Conservation (phyloP, 1,140 invertebrate species). For the Theocolax elegans region DNA sequence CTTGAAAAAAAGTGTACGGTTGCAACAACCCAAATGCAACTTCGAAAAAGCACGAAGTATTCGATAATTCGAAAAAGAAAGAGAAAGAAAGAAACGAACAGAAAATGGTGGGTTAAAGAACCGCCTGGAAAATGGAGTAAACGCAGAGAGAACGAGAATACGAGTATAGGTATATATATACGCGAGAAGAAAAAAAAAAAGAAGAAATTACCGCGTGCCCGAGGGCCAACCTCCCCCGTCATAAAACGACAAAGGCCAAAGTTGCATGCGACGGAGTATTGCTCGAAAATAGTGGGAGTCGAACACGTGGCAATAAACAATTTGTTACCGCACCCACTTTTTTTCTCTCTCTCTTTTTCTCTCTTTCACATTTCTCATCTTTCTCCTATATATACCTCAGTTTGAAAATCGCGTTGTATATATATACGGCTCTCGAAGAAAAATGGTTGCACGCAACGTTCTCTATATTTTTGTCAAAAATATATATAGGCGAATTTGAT, state of each 20-base stretch:
- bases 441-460: not conserved
- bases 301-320: constrained; percentile 56
- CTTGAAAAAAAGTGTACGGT: no score
- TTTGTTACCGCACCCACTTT: constrained; percentile 47
- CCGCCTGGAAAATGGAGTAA: not conserved
- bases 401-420: no score
- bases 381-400: not conserved
- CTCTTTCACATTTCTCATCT: not conserved
- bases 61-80: not conserved
- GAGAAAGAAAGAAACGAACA: not conserved
- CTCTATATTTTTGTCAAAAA: no score
- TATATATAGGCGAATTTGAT: no score
- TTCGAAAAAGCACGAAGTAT: not conserved
- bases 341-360: not conserved
- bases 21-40: no score
- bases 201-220: not conserved
- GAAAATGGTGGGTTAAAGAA: not conserved
- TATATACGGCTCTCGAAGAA: not conserved
- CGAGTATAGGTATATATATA: no score
- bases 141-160: not conserved
- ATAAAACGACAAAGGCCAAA: no score
- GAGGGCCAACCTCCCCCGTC: no score
- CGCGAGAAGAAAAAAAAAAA: not conserved
- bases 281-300: no score
- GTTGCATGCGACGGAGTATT: no score